Conservation (phyloP, 2,113 vertebrate genomes). For the Axis porcinus region DNA sequence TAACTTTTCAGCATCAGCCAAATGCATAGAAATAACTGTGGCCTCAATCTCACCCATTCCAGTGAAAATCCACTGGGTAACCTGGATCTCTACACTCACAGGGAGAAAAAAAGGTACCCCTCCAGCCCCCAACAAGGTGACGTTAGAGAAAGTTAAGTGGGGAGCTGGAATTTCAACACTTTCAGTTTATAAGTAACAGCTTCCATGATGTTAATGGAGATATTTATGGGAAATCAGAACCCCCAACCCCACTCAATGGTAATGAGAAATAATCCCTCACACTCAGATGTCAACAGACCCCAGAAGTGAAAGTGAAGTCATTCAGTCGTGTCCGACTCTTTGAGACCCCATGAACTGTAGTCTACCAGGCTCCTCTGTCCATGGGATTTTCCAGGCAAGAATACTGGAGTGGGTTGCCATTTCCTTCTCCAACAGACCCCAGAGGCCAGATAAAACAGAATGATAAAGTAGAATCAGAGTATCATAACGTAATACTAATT, state of each 20-base stretch:
- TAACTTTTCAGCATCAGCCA: not conserved
- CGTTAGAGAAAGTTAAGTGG: not conserved
- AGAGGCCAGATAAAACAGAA: not conserved
- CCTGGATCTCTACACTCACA: not conserved
- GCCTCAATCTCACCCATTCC: not conserved
- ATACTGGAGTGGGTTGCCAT: too few relatives aligned
- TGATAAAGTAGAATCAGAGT: not conserved
- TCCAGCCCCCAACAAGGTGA: not conserved
- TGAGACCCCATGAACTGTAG: too few relatives aligned
- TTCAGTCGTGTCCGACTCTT: too few relatives aligned
- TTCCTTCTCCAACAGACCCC: not conserved
- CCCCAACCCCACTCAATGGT: too few relatives aligned
- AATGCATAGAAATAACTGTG: not conserved
- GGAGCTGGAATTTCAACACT: too few relatives aligned
- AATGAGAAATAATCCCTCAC: not conserved
- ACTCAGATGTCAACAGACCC: not conserved
- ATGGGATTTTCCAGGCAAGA: too few relatives aligned
- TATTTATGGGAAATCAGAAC: not conserved
- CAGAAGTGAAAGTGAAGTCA: too few relatives aligned
- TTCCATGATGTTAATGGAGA: not conserved
- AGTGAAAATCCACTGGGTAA: not conserved
- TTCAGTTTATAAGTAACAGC: not conserved
- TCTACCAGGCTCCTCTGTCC: too few relatives aligned
- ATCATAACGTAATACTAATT: not conserved
- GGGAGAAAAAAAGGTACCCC: fast-evolving